Percentiles rank a stretch among this genome's conserved stretches.
Evolutionary conservation across 2,797 vertebrate genomes (phyloP).

Genomic region (Antennarius maculatus): DNA sequence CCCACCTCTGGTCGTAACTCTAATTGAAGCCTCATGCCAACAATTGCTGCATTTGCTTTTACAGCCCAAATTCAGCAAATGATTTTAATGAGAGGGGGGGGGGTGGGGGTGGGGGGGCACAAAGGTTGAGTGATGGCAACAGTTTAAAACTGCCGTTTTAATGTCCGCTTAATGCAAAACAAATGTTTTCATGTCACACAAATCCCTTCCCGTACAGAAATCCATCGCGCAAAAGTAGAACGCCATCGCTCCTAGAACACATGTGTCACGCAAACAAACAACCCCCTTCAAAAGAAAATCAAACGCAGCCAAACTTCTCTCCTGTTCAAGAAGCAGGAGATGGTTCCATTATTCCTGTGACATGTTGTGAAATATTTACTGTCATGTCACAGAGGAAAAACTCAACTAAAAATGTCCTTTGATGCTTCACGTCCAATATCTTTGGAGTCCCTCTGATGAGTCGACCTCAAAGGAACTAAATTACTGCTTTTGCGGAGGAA

Average conservation of each 20-base stretch:
- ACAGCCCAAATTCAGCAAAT: slow-evolving; percentile 77
- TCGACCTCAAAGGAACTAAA: slow-evolving; percentile 58
- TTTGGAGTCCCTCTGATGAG: slow-evolving; percentile 46
- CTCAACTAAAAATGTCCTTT: slow-evolving; percentile 34
- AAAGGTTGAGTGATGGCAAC: slow-evolving; percentile 51
- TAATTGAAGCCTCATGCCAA: slow-evolving; percentile 78
- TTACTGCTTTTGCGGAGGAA: slow-evolving; percentile 61
- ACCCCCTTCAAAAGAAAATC: neutral
- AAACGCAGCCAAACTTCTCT: neutral
- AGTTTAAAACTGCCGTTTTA: slow-evolving; percentile 67
- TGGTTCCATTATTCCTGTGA: slow-evolving; percentile 7
- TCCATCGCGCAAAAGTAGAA: slow-evolving; percentile 12
- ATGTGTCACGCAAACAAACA: neutral
- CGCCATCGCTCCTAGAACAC: neutral
- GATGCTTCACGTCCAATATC: slow-evolving; percentile 37
- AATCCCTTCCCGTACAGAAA: slow-evolving; percentile 32
- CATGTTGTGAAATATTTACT: slow-evolving; percentile 26
- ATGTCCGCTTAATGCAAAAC: slow-evolving; percentile 67
- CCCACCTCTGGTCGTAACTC: slow-evolving; percentile 47
- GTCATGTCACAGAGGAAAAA: slow-evolving; percentile 15
- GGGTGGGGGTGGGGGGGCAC: slow-evolving; percentile 39
- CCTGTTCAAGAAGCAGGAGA: neutral
- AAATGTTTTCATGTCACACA: slow-evolving; percentile 60
- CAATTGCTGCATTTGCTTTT: slow-evolving; percentile 78
- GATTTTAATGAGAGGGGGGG: slow-evolving; percentile 73